Evolutionary conservation across 2,113 vertebrate genomes (phyloP).

Genomic region (Nymphicus hollandicus): DNA sequence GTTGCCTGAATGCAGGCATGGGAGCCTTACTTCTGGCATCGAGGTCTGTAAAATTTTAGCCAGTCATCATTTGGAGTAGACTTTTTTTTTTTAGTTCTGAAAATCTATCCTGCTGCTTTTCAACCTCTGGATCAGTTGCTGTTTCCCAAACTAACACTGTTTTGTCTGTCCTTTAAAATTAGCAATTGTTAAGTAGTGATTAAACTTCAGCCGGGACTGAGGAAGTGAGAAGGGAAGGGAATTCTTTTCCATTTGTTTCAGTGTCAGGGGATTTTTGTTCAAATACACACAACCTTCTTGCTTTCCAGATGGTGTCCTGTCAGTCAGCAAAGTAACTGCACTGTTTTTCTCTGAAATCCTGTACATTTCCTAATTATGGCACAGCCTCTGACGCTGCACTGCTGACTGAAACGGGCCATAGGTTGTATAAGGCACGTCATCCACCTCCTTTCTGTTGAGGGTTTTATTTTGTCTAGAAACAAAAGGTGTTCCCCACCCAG

Average conservation of each 20-base stretch:
- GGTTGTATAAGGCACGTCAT: accelerated
- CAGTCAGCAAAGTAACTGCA: not conserved
- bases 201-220: slow-evolving; percentile 3
- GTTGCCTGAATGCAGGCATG: not conserved
- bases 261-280: not conserved
- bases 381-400: not conserved
- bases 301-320: not conserved
- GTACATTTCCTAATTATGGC: not conserved
- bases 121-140: slow-evolving; percentile 60
- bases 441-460: not conserved
- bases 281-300: not conserved
- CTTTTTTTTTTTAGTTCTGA: slow-evolving; percentile 29
- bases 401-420: accelerated
- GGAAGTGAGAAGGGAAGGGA: not conserved
- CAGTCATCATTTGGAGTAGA: slow-evolving; percentile 48
- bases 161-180: slow-evolving; percentile 39
- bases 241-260: not conserved
- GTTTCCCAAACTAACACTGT: slow-evolving; percentile 63
- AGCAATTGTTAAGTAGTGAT: not conserved
- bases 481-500: not conserved
- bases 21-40: slow-evolving; percentile 24
- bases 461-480: not conserved
- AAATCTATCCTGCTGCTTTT: slow-evolving; percentile 65
- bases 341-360: slow-evolving; percentile 26
- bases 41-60: slow-evolving; percentile 66